Evolutionary conservation across 2,888 invertebrate genomes (phyloP).

Genomic region (Ypsolopha scabrella): DNA sequence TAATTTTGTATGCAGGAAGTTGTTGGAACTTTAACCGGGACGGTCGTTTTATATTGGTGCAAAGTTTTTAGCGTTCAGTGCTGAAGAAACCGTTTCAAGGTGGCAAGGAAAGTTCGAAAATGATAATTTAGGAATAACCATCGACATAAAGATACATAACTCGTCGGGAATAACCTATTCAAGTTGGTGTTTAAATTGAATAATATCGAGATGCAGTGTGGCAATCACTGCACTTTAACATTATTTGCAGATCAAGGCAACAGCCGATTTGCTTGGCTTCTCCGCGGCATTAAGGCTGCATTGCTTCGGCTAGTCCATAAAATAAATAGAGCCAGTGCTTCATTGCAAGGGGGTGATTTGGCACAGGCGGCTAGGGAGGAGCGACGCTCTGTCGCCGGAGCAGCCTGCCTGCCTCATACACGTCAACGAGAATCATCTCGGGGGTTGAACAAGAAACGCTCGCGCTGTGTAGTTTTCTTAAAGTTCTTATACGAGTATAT

Average conservation of each 20-base stretch:
- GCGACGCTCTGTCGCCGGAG: conserved; percentile 44
- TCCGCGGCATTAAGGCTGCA: neutral
- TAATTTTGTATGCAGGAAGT: no score
- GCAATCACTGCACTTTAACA: neutral
- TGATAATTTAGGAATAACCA: no score
- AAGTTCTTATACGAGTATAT: no score
- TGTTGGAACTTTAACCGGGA: no score
- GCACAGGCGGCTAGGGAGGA: conserved; percentile 30
- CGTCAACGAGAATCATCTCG: conserved; percentile 1
- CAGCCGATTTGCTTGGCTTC: neutral
- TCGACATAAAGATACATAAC: no score
- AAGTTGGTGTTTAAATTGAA: no score
- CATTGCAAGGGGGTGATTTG: conserved; percentile 21
- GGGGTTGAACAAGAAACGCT: neutral
- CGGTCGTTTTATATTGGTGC: no score
- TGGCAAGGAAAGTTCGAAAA: no score
- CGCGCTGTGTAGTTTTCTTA: no score
- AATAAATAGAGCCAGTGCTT: conserved; percentile 2
- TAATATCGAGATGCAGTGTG: neutral
- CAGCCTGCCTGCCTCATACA: conserved; percentile 22
- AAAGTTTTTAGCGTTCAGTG: no score
- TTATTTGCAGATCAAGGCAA: neutral
- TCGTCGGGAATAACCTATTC: no score
- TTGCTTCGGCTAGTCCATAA: neutral
- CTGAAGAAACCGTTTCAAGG: no score